phyloP scores from a whole-genome alignment of 1,140 invertebrate genomes.

The Bombus difficillimus region DNA sequence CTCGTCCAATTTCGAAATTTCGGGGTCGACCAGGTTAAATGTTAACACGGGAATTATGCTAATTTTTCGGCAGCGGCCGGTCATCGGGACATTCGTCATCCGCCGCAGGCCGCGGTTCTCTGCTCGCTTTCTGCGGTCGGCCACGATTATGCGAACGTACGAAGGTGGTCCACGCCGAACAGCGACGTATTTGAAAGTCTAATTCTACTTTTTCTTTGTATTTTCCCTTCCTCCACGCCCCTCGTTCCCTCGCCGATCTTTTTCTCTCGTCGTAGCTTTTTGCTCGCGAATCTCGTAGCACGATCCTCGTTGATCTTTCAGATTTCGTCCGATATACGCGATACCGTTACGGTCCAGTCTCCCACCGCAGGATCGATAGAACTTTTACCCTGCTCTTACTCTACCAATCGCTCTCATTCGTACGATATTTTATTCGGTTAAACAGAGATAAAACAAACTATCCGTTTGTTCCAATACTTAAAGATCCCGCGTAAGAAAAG shows the following conservation, averaged over 20 bases:
- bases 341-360: no score
- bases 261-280: not conserved
- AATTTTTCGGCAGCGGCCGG: constrained; percentile 65
- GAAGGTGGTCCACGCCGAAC: constrained; percentile 52
- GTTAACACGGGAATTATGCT: constrained; percentile 80
- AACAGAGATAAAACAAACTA: no score
- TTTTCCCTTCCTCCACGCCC: not conserved
- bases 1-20: constrained; percentile 68
- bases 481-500: no score
- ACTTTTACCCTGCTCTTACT: no score
- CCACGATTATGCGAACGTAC: constrained; percentile 59
- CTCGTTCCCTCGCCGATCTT: not conserved
- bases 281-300: not conserved
- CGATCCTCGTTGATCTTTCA: not conserved
- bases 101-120: constrained; percentile 44
- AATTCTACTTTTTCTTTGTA: constrained; percentile 49
- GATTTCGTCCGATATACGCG: not conserved
- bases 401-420: no score
- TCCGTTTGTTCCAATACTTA: no score
- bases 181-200: constrained; percentile 62
- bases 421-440: no score
- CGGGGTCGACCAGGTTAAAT: constrained; percentile 74
- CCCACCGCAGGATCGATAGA: no score
- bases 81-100: constrained; percentile 76
- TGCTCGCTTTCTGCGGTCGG: constrained; percentile 47